These are phyloP conservation scores for Pelodiscus sinensis DNA, from an alignment of 2,113 vertebrate genomes.

Conservation along the genomic window DNA sequence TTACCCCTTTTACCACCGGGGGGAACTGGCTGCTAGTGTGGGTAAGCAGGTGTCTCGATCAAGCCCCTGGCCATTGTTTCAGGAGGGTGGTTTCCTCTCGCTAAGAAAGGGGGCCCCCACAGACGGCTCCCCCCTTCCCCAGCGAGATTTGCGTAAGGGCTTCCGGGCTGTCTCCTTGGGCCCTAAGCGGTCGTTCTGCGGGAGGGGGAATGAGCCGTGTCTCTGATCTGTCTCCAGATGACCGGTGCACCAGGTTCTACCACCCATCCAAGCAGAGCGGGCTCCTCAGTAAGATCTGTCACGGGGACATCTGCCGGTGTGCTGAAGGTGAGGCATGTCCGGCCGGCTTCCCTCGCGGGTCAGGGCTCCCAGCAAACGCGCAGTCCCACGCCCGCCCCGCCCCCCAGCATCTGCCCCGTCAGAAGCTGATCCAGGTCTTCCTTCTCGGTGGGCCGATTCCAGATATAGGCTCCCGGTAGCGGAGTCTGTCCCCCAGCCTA, in stretches of 20 bases:
- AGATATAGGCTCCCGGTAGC: too few species aligned
- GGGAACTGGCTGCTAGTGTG: not conserved
- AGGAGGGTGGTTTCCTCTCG: not conserved
- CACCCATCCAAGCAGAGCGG: conserved; percentile 22
- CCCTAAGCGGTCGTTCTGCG: not conserved
- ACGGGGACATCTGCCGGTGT: conserved; percentile 56
- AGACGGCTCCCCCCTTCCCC: not conserved
- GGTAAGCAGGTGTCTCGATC: not conserved
- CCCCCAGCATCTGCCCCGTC: not conserved
- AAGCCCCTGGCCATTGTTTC: not conserved
- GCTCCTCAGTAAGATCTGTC: conserved; percentile 63
- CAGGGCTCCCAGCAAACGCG: not conserved
- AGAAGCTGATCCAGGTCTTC: too few species aligned
- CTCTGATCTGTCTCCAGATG: conserved; percentile 14
- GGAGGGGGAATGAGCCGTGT: not conserved
- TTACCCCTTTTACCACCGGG: not conserved
- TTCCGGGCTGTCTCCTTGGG: not conserved
- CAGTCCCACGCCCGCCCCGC: too few species aligned
- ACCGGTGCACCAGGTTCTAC: conserved; percentile 65
- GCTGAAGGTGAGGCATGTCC: conserved; percentile 59
- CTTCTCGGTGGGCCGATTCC: too few species aligned
- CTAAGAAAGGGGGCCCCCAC: not conserved
- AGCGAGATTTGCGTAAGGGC: not conserved
- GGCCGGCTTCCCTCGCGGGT: not conserved
- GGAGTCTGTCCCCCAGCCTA: not conserved